These are phyloP conservation scores for Salticus scenicus DNA, from an alignment of 2,888 invertebrate species.

Conservation along the genomic window DNA sequence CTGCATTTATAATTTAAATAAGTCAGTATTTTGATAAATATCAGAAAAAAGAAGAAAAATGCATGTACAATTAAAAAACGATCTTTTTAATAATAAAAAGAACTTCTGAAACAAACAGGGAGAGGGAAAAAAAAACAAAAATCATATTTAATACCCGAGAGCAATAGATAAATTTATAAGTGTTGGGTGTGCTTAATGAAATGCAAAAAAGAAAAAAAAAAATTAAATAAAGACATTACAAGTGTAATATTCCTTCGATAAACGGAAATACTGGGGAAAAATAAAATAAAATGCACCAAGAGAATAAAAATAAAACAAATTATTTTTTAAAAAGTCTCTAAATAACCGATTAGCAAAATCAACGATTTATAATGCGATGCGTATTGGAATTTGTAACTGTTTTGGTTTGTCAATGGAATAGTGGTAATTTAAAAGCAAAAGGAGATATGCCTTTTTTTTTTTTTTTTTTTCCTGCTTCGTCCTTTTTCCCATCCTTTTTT, in stretches of 20 bases:
- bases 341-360: slow-evolving; percentile 68
- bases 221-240: background rate
- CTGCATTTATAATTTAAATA: too few relatives aligned
- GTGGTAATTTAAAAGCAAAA: slow-evolving; percentile 50
- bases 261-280: slow-evolving; percentile 5
- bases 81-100: too few relatives aligned
- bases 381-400: slow-evolving; percentile 65
- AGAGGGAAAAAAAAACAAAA: slow-evolving; percentile 11
- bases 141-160: slow-evolving; percentile 15
- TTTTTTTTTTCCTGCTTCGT: too few relatives aligned
- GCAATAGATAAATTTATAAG: slow-evolving; percentile 32
- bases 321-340: slow-evolving; percentile 34
- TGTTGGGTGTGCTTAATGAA: slow-evolving; percentile 33
- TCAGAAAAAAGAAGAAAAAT: too few relatives aligned
- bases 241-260: background rate
- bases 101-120: too few relatives aligned
- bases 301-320: background rate
- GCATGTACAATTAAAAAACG: too few relatives aligned
- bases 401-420: slow-evolving; percentile 32
- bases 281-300: background rate
- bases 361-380: slow-evolving; percentile 64
- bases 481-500: background rate
- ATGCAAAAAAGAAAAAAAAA: background rate
- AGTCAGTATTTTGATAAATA: too few relatives aligned
- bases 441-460: background rate